These are phyloP conservation scores for Channa maculata DNA, from an alignment of 2,113 vertebrate species.

Conservation along the genomic window DNA sequence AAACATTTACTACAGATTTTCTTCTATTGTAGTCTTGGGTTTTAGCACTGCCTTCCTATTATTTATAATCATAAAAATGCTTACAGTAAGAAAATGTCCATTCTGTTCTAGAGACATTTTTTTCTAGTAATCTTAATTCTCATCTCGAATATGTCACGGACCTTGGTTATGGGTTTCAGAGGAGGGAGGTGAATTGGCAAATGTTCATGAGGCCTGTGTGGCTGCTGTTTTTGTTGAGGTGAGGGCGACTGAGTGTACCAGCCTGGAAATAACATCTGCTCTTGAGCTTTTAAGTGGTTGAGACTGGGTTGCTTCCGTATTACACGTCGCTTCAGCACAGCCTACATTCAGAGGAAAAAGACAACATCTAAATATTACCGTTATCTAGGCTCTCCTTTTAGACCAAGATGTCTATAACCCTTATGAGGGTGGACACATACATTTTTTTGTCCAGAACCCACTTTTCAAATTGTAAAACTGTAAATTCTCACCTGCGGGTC, in stretches of 20 bases:
- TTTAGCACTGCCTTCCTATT: neutral
- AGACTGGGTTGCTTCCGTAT: conserved; percentile 17
- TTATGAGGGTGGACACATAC: too few relatives aligned
- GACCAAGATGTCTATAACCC: too few relatives aligned
- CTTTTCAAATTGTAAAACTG: neutral
- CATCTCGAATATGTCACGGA: conserved; percentile 23
- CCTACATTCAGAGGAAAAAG: conserved; percentile 26
- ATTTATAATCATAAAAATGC: neutral
- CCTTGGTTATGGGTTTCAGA: conserved; percentile 13
- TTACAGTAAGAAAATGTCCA: neutral
- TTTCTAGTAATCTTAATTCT: neutral
- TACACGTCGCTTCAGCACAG: conserved; percentile 49
- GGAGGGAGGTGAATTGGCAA: conserved; percentile 45
- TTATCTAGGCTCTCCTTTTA: too few relatives aligned
- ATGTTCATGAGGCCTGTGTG: neutral
- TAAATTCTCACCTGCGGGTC: conserved; percentile 78
- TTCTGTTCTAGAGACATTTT: neutral
- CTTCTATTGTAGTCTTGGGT: neutral
- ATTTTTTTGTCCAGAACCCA: too few relatives aligned
- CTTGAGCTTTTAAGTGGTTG: conserved; percentile 28
- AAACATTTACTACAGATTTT: neutral
- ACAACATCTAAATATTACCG: neutral
- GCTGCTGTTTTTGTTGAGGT: conserved; percentile 10
- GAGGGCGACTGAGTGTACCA: conserved; percentile 35
- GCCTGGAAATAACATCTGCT: conserved; percentile 52